Percentiles rank a stretch among this genome's conserved stretches.
These are phyloP conservation scores for Capromys pilorides DNA, from an alignment of 2,797 vertebrate genomes.

Conservation along the genomic window DNA sequence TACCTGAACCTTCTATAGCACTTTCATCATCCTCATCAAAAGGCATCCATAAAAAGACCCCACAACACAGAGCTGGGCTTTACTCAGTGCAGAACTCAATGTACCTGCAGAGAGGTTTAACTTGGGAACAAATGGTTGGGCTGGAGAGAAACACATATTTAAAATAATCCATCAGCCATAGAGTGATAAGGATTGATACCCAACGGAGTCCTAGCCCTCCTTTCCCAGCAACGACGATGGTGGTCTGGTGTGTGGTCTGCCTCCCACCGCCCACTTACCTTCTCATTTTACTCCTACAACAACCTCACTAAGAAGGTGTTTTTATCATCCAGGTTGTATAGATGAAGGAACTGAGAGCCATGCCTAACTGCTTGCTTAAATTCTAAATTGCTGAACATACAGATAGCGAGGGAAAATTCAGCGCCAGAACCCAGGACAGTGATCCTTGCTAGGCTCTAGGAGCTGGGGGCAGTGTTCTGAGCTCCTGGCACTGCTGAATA, in stretches of 20 bases:
- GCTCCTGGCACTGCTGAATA: background rate
- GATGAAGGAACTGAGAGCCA: background rate
- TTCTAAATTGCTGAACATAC: background rate
- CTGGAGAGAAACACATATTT: background rate
- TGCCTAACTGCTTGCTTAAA: fast-evolving
- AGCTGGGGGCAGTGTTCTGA: fast-evolving
- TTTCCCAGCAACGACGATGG: fast-evolving
- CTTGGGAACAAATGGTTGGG: background rate
- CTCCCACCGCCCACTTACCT: fast-evolving
- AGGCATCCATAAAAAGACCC: background rate
- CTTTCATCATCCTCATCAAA: background rate
- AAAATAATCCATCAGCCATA: background rate
- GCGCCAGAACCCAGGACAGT: background rate
- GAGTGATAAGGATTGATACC: background rate
- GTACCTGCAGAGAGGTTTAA: background rate
- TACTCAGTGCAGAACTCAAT: background rate
- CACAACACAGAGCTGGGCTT: fast-evolving
- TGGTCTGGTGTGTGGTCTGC: fast-evolving
- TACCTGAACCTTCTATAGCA: background rate
- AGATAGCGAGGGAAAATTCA: fast-evolving
- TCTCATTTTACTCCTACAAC: background rate
- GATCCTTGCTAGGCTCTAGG: background rate
- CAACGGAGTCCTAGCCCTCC: background rate
- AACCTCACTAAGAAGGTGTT: fast-evolving
- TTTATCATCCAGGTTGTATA: background rate